Evolutionary conservation across 2,888 invertebrate genomes (phyloP).

Genomic region (Strigamia crassipes): DNA sequence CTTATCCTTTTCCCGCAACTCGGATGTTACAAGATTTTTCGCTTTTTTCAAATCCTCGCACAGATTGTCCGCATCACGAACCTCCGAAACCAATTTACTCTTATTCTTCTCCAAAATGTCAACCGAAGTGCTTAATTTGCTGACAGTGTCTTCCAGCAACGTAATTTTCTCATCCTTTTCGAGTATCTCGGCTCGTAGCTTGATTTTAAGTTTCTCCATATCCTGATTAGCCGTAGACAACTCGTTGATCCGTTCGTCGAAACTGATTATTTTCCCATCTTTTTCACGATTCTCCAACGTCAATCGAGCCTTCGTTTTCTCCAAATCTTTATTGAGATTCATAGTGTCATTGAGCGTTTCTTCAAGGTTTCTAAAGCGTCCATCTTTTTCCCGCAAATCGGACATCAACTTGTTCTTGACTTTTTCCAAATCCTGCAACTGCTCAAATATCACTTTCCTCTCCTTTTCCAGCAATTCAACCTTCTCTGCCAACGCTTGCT

Average conservation of each 20-base stretch:
- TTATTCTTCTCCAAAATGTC: neutral
- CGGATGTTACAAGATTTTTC: neutral
- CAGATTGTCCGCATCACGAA: neutral
- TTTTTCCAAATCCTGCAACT: neutral
- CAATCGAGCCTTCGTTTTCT: neutral
- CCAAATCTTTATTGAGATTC: neutral
- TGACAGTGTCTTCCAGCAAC: neutral
- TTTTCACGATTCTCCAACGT: neutral
- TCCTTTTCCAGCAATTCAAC: neutral
- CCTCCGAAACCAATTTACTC: neutral
- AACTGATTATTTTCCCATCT: neutral
- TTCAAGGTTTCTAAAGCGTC: neutral
- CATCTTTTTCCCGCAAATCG: neutral
- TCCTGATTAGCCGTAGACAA: neutral
- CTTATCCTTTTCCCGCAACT: neutral
- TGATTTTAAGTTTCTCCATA: neutral
- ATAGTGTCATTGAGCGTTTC: neutral
- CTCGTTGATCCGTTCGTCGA: neutral
- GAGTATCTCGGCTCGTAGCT: neutral
- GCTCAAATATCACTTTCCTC: neutral
- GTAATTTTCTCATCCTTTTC: neutral
- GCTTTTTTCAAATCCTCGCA: neutral
- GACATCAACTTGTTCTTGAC: neutral
- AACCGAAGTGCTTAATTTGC: neutral
- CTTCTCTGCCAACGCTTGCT: neutral